Conservation (phyloP, 2,797 vertebrate genomes). For the Peromyscus eremicus region DNA sequence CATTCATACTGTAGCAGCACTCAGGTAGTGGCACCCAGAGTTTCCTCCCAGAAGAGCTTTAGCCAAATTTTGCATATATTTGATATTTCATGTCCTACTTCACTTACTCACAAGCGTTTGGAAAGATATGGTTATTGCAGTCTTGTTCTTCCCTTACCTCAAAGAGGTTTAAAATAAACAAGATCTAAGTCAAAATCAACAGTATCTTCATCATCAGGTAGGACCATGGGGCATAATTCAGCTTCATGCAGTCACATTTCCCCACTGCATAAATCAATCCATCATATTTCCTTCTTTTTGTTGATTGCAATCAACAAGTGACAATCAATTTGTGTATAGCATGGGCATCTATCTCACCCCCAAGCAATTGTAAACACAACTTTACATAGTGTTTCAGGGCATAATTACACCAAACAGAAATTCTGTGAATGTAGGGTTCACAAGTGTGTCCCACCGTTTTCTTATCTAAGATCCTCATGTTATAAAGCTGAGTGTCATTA, state of each 20-base stretch:
- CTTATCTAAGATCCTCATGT: not conserved
- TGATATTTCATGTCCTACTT: not conserved
- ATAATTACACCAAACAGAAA: not conserved
- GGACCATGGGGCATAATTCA: not conserved
- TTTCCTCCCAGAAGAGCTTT: not conserved
- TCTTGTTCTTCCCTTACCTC: not conserved
- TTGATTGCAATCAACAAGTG: not conserved
- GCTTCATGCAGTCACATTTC: conserved; percentile 3
- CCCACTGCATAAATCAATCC: conserved; percentile 18
- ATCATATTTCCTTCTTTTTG: not conserved
- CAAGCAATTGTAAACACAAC: not conserved
- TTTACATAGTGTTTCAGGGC: not conserved
- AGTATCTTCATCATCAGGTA: not conserved
- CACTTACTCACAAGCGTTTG: not conserved
- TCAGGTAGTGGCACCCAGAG: not conserved
- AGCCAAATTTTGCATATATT: not conserved
- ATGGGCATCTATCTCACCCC: not conserved
- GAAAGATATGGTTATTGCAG: not conserved
- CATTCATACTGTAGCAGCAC: not conserved
- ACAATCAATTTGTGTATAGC: not conserved
- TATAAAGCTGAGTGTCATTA: conserved; percentile 31
- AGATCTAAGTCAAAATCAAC: not conserved
- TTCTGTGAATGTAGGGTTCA: not conserved
- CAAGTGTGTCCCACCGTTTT: not conserved
- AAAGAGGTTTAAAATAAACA: conserved; percentile 45